Percentiles rank a stretch among this genome's conserved stretches.
Conservation (phyloP, 2,888 invertebrate species). For the Lithophane ornitopus region DNA sequence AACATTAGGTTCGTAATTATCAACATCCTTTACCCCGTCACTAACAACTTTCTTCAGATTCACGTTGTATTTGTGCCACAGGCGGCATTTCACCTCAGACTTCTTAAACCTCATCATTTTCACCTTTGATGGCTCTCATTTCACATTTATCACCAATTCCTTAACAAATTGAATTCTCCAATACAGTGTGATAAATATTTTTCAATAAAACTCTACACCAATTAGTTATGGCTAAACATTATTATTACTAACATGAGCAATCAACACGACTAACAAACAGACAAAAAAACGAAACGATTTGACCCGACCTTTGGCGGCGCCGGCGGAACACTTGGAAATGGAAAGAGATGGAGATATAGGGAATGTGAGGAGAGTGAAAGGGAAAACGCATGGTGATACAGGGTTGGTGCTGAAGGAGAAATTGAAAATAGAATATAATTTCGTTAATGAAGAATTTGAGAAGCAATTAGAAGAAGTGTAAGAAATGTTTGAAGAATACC, state of each 20-base stretch:
- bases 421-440: constrained; percentile 1
- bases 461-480: not conserved
- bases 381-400: constrained; percentile 48
- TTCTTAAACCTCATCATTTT: constrained; percentile 13
- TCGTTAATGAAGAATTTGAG: not conserved
- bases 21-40: not conserved
- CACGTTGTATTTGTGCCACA: not conserved
- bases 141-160: constrained; percentile 48
- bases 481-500: not conserved
- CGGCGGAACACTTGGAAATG: constrained; percentile 73
- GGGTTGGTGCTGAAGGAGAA: constrained; percentile 56
- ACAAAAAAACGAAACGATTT: constrained; percentile 83
- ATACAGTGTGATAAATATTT: constrained; percentile 74
- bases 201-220: constrained; percentile 89
- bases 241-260: constrained; percentile 86
- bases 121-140: constrained; percentile 11
- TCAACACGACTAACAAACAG: constrained; percentile 83
- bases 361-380: constrained; percentile 60
- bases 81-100: not conserved
- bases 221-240: constrained; percentile 88
- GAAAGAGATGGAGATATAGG: constrained; percentile 65
- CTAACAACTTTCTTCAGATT: not conserved
- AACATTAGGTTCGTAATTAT: not conserved
- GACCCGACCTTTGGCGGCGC: constrained; percentile 89
- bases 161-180: constrained; percentile 60